Evolutionary conservation across 2,797 vertebrate species (phyloP), one percentile per base, ranked within the genome.

Genomic region (Morus bassanus): DNA sequence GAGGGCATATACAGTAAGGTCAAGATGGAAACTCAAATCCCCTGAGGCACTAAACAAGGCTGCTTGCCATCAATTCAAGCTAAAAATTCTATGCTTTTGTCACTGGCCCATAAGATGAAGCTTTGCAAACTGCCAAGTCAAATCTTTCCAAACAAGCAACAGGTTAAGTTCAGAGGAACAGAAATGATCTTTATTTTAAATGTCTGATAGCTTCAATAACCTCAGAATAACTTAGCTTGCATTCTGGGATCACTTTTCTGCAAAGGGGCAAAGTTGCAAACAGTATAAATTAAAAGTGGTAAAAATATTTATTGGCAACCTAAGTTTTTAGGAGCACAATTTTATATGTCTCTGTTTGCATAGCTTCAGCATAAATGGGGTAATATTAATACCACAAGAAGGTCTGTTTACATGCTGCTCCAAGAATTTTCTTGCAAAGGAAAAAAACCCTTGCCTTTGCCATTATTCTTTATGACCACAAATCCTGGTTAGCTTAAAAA

Each of bases 311-410:
- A 97, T 91, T 92, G 94, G 92, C 48, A 80, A 24, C 51, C 54
- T 60, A 65, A 86, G 85, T 92, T 96, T 96, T 97, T 75, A 84
- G 93, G 96, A 96, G 94, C 64, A 88, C 48, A 35, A 63, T 95
- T 98, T 97, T 97, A 97, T 98, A 87, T 57, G 96, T 96, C 97
- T 98, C 97, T 97, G 96, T 95, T 97, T 97, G 95, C 95, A 94
- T 51, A 57, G 91, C 57, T 90, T 88, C 76, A 94, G 80, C 95
- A 96, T 95, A 92, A 91, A 95, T 84, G 54, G 93, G 74, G 96
- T 91, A 91, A 97, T 97, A 97, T 97, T 95, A 97, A 97, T 97
- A 97, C 96, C 96, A 87, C 74, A 80, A 97, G 94, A 97, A 85
- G 23, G 94, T 75, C 94, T 91, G 97, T 94, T 97, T 95, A 76